These are phyloP conservation scores for Clanis bilineata DNA, from an alignment of 2,888 invertebrate species.

Conservation along the genomic window DNA sequence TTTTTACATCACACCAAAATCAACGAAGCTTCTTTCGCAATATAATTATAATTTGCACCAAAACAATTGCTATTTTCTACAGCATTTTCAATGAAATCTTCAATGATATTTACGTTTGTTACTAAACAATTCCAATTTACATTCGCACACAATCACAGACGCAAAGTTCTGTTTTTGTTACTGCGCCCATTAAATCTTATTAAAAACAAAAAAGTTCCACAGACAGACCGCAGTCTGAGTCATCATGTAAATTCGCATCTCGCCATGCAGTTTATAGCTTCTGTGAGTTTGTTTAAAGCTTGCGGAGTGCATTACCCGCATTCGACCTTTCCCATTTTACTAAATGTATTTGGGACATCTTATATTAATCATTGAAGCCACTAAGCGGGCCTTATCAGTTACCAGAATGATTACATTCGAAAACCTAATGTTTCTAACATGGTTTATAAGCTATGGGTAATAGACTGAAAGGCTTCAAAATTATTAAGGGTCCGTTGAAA, in stretches of 20 bases:
- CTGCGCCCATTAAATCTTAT: neutral
- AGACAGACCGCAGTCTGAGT: neutral
- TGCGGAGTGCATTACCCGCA: neutral
- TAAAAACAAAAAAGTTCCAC: neutral
- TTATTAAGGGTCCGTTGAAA: no score
- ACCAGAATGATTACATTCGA: no score
- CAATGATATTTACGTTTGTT: neutral
- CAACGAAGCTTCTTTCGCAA: no score
- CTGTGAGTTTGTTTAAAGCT: neutral
- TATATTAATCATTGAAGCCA: no score
- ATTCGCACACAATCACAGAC: neutral
- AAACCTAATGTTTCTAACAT: no score
- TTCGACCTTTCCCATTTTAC: neutral
- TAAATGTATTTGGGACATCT: neutral
- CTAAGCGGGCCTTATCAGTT: no score
- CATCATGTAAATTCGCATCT: neutral
- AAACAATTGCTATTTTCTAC: no score
- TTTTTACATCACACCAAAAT: no score
- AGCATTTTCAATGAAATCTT: neutral
- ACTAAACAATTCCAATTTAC: neutral
- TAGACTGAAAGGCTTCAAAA: no score
- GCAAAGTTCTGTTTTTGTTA: neutral
- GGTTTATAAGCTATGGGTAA: no score
- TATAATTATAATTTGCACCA: no score
- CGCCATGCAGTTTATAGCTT: neutral